A percentile compares a stretch with the other conserved stretches of the same genome.
phyloP scores from a whole-genome alignment of 2,888 invertebrate genomes.

The Andrena bicolor region DNA sequence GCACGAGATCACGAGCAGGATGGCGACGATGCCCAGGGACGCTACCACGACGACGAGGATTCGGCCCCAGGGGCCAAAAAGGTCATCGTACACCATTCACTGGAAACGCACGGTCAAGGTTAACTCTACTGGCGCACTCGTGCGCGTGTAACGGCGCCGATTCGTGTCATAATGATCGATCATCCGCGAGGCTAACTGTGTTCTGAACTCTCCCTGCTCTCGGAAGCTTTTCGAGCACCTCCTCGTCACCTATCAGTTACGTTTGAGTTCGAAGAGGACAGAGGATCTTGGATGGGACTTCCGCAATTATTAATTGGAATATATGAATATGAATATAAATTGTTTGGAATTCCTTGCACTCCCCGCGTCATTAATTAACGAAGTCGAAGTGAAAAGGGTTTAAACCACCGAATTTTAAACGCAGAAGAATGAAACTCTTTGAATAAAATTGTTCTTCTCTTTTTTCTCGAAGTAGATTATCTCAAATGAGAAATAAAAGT shows the following conservation, averaged over 20 bases:
- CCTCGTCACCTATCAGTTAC: background rate
- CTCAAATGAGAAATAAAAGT: too few species aligned
- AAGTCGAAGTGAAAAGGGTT: too few species aligned
- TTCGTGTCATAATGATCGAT: slow-evolving; percentile 4
- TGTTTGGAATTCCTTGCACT: too few species aligned
- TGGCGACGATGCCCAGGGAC: slow-evolving; percentile 75
- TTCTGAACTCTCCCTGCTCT: background rate
- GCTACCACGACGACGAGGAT: slow-evolving; percentile 80
- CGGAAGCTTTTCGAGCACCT: background rate
- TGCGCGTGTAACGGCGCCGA: background rate
- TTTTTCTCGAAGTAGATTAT: too few species aligned
- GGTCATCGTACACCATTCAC: slow-evolving; percentile 82
- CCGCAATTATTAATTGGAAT: too few species aligned
- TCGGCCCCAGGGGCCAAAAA: slow-evolving; percentile 83
- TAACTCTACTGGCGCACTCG: slow-evolving; percentile 21
- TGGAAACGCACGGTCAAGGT: slow-evolving; percentile 60
- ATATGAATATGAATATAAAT: too few species aligned
- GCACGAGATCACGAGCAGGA: slow-evolving; percentile 81
- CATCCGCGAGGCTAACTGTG: background rate
- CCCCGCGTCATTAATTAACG: too few species aligned
- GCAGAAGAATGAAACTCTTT: too few species aligned
- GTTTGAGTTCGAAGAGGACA: too few species aligned
- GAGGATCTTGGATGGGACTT: too few species aligned
- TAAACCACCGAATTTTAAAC: too few species aligned
- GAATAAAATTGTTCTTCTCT: too few species aligned